A percentile compares a stretch with the other conserved stretches of the same genome.
Conservation (phyloP, 2,797 vertebrate species). For the Gallinago solitaria region DNA sequence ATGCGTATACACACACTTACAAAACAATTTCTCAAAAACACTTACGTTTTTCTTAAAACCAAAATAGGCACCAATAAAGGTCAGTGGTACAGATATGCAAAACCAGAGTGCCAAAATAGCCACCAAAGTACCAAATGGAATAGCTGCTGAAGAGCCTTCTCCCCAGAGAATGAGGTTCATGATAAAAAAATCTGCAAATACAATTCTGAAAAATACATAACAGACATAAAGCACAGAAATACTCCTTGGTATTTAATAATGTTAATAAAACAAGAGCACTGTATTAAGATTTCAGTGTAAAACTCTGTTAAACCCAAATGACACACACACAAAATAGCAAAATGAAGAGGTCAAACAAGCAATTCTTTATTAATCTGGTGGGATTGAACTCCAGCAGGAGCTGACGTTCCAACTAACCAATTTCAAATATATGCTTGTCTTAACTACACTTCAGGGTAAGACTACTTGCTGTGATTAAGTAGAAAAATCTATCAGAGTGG, state of each 20-base stretch:
- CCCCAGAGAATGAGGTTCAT: conserved; percentile 97
- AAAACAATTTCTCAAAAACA: background rate
- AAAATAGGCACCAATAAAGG: conserved; percentile 92
- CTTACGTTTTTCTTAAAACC: conserved; percentile 93
- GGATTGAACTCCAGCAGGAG: conserved; percentile 53
- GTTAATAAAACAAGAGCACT: background rate
- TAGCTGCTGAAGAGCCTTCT: conserved; percentile 92
- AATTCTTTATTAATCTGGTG: conserved; percentile 31
- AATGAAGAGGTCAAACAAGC: conserved; percentile 22
- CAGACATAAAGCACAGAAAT: conserved; percentile 20
- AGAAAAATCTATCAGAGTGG: conserved; percentile 30
- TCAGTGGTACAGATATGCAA: conserved; percentile 93
- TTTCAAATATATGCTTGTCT: conserved; percentile 45
- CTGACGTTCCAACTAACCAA: conserved; percentile 39
- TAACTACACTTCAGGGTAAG: conserved; percentile 40
- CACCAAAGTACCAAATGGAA: conserved; percentile 92
- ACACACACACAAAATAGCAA: background rate
- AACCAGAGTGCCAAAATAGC: conserved; percentile 95
- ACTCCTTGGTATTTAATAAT: background rate
- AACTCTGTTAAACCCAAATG: background rate
- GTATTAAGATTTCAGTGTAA: background rate
- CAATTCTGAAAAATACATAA: conserved; percentile 81
- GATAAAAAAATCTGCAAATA: conserved; percentile 94
- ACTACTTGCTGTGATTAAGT: conserved; percentile 53
- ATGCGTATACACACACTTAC: background rate